Evolutionary conservation across 2,888 invertebrate species (phyloP).

Genomic region (Heliconius charithonia): DNA sequence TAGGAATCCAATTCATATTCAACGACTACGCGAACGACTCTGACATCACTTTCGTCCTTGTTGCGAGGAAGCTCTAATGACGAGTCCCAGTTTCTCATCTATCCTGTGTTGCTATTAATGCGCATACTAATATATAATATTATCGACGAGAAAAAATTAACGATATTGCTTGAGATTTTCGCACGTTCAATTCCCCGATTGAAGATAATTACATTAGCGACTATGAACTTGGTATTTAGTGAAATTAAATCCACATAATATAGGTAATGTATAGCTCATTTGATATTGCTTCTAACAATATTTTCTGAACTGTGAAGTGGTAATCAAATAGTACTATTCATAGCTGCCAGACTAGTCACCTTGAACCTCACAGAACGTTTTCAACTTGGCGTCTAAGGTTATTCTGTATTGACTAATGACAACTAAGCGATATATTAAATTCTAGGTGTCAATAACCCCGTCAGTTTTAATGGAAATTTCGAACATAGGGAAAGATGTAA

Average conservation of each 20-base stretch:
- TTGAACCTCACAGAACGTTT: slow-evolving; percentile 69
- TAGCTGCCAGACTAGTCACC: slow-evolving; percentile 55
- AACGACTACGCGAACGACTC: slow-evolving; percentile 60
- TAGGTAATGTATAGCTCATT: slow-evolving; percentile 12
- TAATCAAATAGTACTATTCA: slow-evolving; percentile 53
- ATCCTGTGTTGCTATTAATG: slow-evolving; percentile 75
- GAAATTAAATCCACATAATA: slow-evolving; percentile 50
- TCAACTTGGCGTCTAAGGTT: slow-evolving; percentile 58
- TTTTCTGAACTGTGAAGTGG: slow-evolving; percentile 44
- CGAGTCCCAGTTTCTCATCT: slow-evolving; percentile 73
- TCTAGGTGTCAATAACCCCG: slow-evolving; percentile 41
- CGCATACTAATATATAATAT: slow-evolving; percentile 72
- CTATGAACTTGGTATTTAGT: slow-evolving; percentile 16
- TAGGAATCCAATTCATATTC: slow-evolving; percentile 65
- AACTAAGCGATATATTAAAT: slow-evolving; percentile 35
- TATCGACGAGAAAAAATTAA: slow-evolving; percentile 54
- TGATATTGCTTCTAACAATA: slow-evolving; percentile 18
- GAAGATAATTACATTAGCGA: slow-evolving; percentile 26
- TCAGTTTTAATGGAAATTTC: slow-evolving; percentile 26
- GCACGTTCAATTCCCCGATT: not conserved
- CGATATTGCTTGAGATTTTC: slow-evolving; percentile 35
- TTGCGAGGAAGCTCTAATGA: slow-evolving; percentile 69
- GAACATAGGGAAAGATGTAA: slow-evolving; percentile 25
- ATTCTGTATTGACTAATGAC: slow-evolving; percentile 40
- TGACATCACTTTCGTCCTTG: slow-evolving; percentile 80